Conservation (phyloP, 2,888 invertebrate species). For the Tholera decimalis region DNA sequence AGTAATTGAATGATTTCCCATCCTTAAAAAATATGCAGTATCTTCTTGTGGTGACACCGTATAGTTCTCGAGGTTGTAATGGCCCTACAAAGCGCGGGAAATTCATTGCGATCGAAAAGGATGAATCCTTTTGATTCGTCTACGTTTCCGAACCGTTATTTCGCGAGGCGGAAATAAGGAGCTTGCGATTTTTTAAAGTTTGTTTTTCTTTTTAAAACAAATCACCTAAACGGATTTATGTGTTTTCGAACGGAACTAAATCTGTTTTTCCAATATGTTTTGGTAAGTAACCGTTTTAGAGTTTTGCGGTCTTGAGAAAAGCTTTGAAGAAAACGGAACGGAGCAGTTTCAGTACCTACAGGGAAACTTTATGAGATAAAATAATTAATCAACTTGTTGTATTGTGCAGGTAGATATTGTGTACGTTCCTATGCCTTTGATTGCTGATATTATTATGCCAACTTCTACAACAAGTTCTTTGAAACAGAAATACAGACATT, state of each 20-base stretch:
- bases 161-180: slow-evolving; percentile 73
- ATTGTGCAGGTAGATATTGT: too few species aligned
- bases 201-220: slow-evolving; percentile 78
- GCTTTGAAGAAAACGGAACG: neutral
- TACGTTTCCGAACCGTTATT: slow-evolving; percentile 69
- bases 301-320: slow-evolving; percentile 5
- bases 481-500: neutral
- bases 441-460: too few species aligned
- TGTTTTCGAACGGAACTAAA: slow-evolving; percentile 56
- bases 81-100: slow-evolving; percentile 73
- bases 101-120: slow-evolving; percentile 83
- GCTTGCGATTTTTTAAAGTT: slow-evolving; percentile 72
- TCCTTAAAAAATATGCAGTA: neutral
- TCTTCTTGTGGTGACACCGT: neutral
- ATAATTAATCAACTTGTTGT: neutral
- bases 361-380: neutral
- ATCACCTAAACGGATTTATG: slow-evolving; percentile 73
- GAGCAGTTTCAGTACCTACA: neutral
- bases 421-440: neutral
- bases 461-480: neutral
- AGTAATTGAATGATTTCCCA: too few species aligned
- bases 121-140: slow-evolving; percentile 82
- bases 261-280: slow-evolving; percentile 42
- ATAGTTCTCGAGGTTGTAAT: slow-evolving; percentile 50
- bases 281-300: slow-evolving; percentile 9